These are phyloP conservation scores for Apodemus speciosus DNA, from an alignment of 2,113 vertebrate species.

Conservation along the genomic window DNA sequence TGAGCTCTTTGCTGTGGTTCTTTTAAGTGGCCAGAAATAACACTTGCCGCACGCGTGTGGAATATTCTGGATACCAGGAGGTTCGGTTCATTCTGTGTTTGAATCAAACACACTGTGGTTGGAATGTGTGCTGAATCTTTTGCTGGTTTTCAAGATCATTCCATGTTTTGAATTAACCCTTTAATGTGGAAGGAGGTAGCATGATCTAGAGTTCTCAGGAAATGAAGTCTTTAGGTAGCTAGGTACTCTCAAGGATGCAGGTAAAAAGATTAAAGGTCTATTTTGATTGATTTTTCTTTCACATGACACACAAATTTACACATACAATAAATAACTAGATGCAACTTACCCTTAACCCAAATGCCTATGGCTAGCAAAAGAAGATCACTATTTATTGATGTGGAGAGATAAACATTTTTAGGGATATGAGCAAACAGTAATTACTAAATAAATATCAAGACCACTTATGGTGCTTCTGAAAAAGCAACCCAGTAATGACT, in stretches of 20 bases:
- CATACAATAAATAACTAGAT: not conserved
- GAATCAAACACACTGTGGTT: conserved; percentile 49
- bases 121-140: conserved; percentile 47
- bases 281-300: conserved; percentile 38
- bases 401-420: not conserved
- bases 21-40: conserved; percentile 76
- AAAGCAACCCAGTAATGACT: not conserved
- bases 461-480: not conserved
- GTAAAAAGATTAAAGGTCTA: conserved; percentile 25
- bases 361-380: not conserved
- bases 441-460: conserved; percentile 15
- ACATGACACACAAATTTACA: not conserved
- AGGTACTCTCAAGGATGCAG: not conserved
- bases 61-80: conserved; percentile 67
- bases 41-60: conserved; percentile 55
- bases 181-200: conserved; percentile 13
- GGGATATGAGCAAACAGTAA: conserved; percentile 11
- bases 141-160: conserved; percentile 43
- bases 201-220: not conserved
- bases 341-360: not conserved
- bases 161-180: conserved; percentile 57
- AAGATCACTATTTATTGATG: not conserved
- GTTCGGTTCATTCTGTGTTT: conserved; percentile 55
- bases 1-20: conserved; percentile 70
- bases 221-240: conserved; percentile 32